Evolutionary conservation across 2,888 invertebrate species (phyloP).

Genomic region (Pristionchus maxplancki): DNA sequence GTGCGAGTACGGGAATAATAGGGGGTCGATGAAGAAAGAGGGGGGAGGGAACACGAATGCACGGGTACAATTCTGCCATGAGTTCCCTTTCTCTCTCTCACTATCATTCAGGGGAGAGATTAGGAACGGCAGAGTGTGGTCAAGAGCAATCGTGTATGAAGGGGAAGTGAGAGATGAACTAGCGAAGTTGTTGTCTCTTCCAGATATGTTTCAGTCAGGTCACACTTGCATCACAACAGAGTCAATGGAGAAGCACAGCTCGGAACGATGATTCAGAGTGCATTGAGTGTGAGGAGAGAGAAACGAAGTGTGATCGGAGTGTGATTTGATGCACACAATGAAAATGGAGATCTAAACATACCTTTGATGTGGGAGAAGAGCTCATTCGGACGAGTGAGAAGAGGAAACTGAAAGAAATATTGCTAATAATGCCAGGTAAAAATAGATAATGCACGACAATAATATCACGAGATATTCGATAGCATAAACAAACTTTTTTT

Average conservation of each 20-base stretch:
- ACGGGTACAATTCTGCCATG: background rate
- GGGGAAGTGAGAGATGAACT: background rate
- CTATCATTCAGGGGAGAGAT: background rate
- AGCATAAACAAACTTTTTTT: too few species aligned
- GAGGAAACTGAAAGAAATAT: background rate
- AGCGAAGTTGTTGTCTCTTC: background rate
- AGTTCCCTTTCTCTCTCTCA: background rate
- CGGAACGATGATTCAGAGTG: conserved; percentile 12
- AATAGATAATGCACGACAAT: too few species aligned
- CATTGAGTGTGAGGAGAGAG: background rate
- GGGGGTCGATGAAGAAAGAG: background rate
- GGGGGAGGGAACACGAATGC: background rate
- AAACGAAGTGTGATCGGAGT: background rate
- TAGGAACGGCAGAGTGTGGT: background rate
- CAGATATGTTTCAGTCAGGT: background rate
- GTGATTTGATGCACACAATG: background rate
- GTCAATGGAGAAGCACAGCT: background rate
- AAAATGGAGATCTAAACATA: background rate
- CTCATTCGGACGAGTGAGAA: background rate
- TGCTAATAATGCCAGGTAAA: background rate
- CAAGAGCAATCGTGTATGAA: background rate
- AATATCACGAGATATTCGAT: too few species aligned
- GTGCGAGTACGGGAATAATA: background rate
- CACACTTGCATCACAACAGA: background rate
- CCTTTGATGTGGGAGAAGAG: background rate